Base-by-base conservation (phyloP, 2,113 vertebrate genomes). In the Poeciliopsis occidentalis region DNA sequence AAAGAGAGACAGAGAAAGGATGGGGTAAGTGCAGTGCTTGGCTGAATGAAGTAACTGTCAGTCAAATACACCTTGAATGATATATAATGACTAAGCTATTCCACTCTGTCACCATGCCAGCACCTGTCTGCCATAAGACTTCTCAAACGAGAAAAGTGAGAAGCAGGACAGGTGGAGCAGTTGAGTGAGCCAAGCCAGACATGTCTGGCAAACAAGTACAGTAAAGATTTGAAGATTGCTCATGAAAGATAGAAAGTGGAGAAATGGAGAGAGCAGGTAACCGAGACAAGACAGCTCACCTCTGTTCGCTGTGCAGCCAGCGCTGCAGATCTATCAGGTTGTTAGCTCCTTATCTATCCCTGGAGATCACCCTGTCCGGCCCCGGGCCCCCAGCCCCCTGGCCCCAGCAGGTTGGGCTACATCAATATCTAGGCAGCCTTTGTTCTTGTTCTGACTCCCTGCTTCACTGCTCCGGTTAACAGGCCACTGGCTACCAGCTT, bases 361-460 rank as follows among this genome's bases (percentile, higher is more conserved):
- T 77, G 72, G 82, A 90, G 86, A 91, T 90, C 88, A 12, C 84
- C 81, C 81, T 69, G 67, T 82, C 85, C 64, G 60, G 44, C 39
- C 39, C 39, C 85, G 63, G 60, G 80, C 68, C 88, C 80, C 76
- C 76, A 79, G 82, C 82, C 87, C 74, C 73, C 69, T 44, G 85
- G 76, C 85, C 85, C 75, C 70, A 19, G 71, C 83, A 87, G 87
- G 85, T 91, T 80, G 67, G 75, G 67, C 86, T 80, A 86, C 86
- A 85, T 88, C 86, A 90, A 87, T 90, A 88, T 81, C 81, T 66
- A 73, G 71, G 76, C 82, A 65, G 83, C 78, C 89, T 92, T 89
- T 92, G 85, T 91, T 88, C 91, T 89, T 85, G 85, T 89, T 89
- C 87, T 82, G 83, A 88, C 84, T 91, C 83, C 83, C 74, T 90